Evolutionary conservation across 2,113 vertebrate genomes (phyloP).

Genomic region (Anthoscopus minutus): DNA sequence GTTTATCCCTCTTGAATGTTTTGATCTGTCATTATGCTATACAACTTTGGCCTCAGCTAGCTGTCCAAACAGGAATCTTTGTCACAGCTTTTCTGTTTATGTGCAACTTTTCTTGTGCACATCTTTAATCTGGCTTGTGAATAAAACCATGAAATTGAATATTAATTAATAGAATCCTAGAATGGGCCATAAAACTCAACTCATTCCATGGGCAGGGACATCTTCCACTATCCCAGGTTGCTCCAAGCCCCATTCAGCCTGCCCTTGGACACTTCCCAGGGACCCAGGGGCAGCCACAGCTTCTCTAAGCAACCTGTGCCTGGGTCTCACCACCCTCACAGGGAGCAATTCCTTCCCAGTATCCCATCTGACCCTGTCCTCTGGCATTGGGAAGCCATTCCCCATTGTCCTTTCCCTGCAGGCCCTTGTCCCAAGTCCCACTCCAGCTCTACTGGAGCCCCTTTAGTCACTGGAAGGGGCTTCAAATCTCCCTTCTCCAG

Average conservation of each 20-base stretch:
- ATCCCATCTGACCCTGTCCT: neutral
- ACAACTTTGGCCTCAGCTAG: neutral
- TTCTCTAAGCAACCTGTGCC: neutral
- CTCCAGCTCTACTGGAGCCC: neutral
- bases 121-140: neutral
- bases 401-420: neutral
- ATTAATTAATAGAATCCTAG: neutral
- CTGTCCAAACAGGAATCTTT: neutral
- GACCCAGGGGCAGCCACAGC: neutral
- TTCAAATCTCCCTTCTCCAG: neutral
- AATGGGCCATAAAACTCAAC: neutral
- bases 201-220: neutral
- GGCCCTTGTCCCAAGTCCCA: neutral
- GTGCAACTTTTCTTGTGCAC: neutral
- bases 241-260: fast-evolving
- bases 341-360: neutral
- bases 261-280: neutral
- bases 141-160: neutral
- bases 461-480: neutral
- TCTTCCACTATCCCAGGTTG: no score
- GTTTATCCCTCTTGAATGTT: neutral
- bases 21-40: neutral
- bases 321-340: neutral
- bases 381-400: neutral
- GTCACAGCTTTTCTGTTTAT: neutral